phyloP scores from a whole-genome alignment of 2,797 vertebrate species.

The Lithobates pipiens region DNA sequence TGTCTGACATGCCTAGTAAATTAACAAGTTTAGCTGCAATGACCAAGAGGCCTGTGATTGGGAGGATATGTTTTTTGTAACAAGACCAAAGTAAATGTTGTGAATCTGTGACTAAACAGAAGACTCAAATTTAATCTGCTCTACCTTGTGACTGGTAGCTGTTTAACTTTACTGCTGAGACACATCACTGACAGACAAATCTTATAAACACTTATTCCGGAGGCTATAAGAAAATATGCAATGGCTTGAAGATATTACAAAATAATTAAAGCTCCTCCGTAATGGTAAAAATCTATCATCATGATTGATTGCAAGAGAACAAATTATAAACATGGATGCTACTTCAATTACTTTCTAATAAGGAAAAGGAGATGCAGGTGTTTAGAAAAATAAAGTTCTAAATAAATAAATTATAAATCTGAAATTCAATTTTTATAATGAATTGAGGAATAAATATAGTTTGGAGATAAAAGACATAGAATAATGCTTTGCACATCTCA shows the following conservation, averaged over 20 bases:
- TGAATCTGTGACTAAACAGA: not conserved
- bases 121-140: not conserved
- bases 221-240: constrained; percentile 1
- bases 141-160: not conserved
- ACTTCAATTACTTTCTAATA: constrained; percentile 41
- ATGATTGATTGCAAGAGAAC: constrained; percentile 43
- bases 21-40: too few species aligned
- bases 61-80: too few species aligned
- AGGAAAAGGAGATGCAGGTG: constrained; percentile 31
- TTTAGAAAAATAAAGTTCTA: constrained; percentile 42
- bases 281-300: constrained; percentile 16
- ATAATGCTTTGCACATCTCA: constrained; percentile 8
- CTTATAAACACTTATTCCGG: not conserved
- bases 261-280: constrained; percentile 38
- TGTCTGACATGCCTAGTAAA: not conserved
- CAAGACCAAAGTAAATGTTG: not conserved
- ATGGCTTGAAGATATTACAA: constrained; percentile 18
- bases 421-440: constrained; percentile 39
- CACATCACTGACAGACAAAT: constrained; percentile 13
- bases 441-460: constrained; percentile 42
- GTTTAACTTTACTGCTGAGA: not conserved
- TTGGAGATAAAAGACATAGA: constrained; percentile 26
- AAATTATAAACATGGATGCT: constrained; percentile 36
- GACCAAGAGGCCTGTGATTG: too few species aligned
- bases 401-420: constrained; percentile 37